Evolutionary conservation across 2,797 vertebrate genomes (phyloP), one percentile per base, ranked within the genome.

Genomic region (Podarcis siculus): DNA sequence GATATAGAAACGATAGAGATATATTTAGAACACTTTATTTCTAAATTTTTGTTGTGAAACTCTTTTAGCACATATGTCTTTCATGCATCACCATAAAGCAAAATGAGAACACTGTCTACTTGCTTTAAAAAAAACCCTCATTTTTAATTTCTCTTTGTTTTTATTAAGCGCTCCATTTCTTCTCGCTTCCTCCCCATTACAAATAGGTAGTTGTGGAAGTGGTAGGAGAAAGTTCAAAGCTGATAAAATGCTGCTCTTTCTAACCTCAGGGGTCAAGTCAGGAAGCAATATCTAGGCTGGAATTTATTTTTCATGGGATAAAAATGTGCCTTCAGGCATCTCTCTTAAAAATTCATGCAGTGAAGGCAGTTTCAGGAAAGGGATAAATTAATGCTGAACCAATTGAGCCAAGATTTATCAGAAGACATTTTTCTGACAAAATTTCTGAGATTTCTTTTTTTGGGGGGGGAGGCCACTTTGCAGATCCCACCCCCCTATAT

Each of bases 171-270:
- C 12, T 67, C 32, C 8, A 2, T 9, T 30, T 30, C 12, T 25
- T 82, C 25, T 45, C 37, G 49, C 30, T 64, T 21, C 27, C 25
- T 30, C 15, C 27, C 1, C 49, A 37, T 73, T 39, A 10, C 15
- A 19, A 72, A 49, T 15, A 17, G 30, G 12, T 49, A n/a, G 15
- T 8, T 7, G 49, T 2, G 23, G 49, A 84, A 61, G 32, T 39
- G 49, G 49, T 4, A 61, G 25, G 55, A 7, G 49, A 77, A 13
- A 77, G 19, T 8, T 10, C 0, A 1, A 4, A 0, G 25, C 0
- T 64, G 9, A n/a, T 89, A 77, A 77, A 25, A 42, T 0, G 0
- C 8, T 5, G 27, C 71, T 0, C 0, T 78, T 85, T 87, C 37
- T 42, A 67, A n/a, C 39, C 0, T 45, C 21, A 7, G 37, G 37